These are phyloP conservation scores for Tinea pellionella DNA, from an alignment of 2,888 invertebrate species.

Conservation along the genomic window DNA sequence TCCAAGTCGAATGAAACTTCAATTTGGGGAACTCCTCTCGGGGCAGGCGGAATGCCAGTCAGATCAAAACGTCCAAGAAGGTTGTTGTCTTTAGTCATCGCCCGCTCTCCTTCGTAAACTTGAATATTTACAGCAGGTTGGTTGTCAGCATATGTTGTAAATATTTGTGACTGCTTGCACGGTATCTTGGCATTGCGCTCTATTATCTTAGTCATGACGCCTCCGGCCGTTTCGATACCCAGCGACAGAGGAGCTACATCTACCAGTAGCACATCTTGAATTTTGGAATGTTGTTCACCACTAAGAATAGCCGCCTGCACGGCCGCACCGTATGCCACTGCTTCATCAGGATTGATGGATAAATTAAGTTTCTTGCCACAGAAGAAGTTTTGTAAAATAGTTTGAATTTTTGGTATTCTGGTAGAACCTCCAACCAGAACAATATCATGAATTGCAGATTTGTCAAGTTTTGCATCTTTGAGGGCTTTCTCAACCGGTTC, in stretches of 20 bases:
- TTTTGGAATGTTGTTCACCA: constrained; percentile 79
- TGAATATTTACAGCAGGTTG: constrained; percentile 81
- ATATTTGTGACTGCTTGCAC: constrained; percentile 77
- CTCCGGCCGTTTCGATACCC: constrained; percentile 83
- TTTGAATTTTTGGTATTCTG: constrained; percentile 83
- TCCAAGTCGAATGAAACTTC: constrained; percentile 81
- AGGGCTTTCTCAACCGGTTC: constrained; percentile 84
- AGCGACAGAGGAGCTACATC: constrained; percentile 75
- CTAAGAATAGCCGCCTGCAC: constrained; percentile 79
- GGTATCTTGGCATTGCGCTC: constrained; percentile 79
- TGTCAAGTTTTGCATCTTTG: constrained; percentile 82
- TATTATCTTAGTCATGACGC: constrained; percentile 81
- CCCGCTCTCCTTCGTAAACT: constrained; percentile 81
- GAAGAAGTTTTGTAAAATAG: constrained; percentile 80
- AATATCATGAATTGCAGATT: constrained; percentile 79
- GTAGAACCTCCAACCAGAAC: constrained; percentile 87
- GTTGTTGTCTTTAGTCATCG: constrained; percentile 85
- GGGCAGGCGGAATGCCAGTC: constrained; percentile 77
- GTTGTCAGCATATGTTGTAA: constrained; percentile 85
- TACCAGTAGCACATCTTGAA: constrained; percentile 74
- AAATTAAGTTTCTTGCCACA: constrained; percentile 77
- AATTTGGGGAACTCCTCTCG: constrained; percentile 75
- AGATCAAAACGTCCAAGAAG: constrained; percentile 73
- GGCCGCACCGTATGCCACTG: constrained; percentile 83
- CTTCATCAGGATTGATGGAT: constrained; percentile 84